Evolutionary conservation across 2,113 vertebrate species (phyloP).

Genomic region (Pipra filicauda): DNA sequence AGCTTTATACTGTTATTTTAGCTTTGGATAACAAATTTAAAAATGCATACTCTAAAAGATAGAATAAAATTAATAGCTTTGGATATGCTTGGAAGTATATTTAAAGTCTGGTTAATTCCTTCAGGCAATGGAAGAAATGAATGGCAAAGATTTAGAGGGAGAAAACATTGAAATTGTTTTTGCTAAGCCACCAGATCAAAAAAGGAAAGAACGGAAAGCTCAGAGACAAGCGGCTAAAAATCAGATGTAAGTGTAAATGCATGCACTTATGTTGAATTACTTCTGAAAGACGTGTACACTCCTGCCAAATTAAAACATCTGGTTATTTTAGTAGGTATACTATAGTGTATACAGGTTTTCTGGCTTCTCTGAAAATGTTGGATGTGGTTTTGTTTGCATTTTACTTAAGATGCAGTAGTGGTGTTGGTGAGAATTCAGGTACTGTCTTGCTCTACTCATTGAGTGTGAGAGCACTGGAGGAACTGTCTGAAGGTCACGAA

Average conservation of each 20-base stretch:
- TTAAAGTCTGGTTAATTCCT: conserved; percentile 64
- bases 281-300: neutral
- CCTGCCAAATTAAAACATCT: neutral
- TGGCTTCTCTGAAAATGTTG: neutral
- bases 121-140: conserved; percentile 96
- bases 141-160: conserved; percentile 95
- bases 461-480: neutral
- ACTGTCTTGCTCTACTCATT: neutral
- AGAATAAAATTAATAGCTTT: conserved; percentile 8
- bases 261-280: conserved; percentile 30
- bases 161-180: conserved; percentile 98
- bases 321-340: neutral
- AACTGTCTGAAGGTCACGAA: neutral
- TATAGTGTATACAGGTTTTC: neutral
- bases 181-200: conserved; percentile 98
- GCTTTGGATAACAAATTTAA: neutral
- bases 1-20: neutral
- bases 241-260: conserved; percentile 86
- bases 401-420: neutral
- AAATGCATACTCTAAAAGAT: conserved; percentile 7
- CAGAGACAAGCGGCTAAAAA: conserved; percentile 97
- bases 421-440: neutral
- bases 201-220: conserved; percentile 97
- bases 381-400: neutral
- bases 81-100: conserved; percentile 46